Evolutionary conservation across 2,888 invertebrate species (phyloP).

Genomic region (Rapana venosa): DNA sequence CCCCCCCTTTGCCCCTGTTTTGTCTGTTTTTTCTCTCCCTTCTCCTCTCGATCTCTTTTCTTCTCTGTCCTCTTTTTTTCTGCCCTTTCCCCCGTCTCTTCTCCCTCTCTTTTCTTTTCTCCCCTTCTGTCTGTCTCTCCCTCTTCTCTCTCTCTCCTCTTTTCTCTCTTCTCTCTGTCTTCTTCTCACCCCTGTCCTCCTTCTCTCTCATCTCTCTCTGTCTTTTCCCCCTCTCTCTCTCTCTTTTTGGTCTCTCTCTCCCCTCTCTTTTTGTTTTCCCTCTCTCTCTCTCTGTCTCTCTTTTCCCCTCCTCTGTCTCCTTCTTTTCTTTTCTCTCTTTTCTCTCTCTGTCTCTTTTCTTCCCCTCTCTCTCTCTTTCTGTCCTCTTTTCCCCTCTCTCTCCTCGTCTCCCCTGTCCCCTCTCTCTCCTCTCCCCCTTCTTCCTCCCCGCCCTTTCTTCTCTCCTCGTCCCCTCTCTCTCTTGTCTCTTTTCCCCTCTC

Average conservation of each 20-base stretch:
- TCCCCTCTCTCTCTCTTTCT: too few species aligned
- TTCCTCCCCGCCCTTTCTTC: too few species aligned
- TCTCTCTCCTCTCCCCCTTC: too few species aligned
- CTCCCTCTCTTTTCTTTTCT: not conserved
- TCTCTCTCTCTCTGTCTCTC: slow-evolving; percentile 7
- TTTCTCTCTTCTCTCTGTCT: not conserved
- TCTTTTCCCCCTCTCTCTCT: not conserved
- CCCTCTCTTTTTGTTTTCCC: not conserved
- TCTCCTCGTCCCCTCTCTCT: too few species aligned
- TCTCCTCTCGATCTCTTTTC: too few species aligned
- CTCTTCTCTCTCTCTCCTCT: not conserved
- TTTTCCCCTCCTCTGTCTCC: not conserved
- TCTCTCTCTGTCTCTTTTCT: too few species aligned
- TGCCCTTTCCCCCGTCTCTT: not conserved
- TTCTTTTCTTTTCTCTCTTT: not conserved
- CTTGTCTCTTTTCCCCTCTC: too few species aligned
- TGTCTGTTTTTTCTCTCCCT: too few species aligned
- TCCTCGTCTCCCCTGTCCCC: too few species aligned
- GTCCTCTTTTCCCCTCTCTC: too few species aligned
- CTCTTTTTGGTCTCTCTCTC: not conserved
- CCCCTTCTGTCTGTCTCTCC: not conserved
- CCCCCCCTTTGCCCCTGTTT: too few species aligned
- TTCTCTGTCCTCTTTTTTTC: not conserved
- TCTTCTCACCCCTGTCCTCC: not conserved
- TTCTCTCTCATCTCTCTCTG: not conserved